Conservation (phyloP, 2,113 vertebrate genomes). For the Seriola rivoliana region DNA sequence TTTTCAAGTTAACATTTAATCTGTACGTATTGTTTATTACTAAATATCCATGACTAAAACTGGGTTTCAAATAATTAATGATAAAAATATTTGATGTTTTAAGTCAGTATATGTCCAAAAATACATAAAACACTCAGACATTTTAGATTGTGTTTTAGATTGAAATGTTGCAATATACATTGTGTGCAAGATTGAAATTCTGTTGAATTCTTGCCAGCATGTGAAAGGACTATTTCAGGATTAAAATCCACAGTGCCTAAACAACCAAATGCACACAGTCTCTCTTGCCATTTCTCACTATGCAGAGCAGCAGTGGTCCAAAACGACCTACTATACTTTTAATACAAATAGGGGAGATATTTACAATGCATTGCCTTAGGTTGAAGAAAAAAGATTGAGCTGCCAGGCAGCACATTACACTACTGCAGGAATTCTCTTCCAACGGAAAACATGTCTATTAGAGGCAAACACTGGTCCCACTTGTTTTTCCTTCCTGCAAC, state of each 20-base stretch:
- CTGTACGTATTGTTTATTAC: background rate
- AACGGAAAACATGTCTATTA: conserved; percentile 38
- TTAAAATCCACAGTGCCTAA: conserved; percentile 6
- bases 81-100: background rate
- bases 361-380: conserved; percentile 32
- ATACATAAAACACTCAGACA: background rate
- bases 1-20: conserved; percentile 6
- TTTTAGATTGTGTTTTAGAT: background rate
- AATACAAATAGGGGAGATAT: conserved; percentile 15
- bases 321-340: background rate
- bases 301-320: conserved; percentile 1
- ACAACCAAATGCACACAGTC: background rate
- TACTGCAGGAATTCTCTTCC: conserved; percentile 31
- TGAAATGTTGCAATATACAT: background rate
- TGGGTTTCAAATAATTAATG: background rate
- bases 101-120: background rate
- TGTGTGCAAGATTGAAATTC: background rate
- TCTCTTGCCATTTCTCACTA: conserved; percentile 7
- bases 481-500: conserved; percentile 20
- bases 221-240: background rate
- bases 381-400: conserved; percentile 15
- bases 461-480: conserved; percentile 6
- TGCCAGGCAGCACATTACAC: conserved; percentile 31
- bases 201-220: background rate
- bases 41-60: background rate